These are phyloP conservation scores for Cherax quadricarinatus DNA, from an alignment of 1,140 invertebrate genomes.

Conservation along the genomic window DNA sequence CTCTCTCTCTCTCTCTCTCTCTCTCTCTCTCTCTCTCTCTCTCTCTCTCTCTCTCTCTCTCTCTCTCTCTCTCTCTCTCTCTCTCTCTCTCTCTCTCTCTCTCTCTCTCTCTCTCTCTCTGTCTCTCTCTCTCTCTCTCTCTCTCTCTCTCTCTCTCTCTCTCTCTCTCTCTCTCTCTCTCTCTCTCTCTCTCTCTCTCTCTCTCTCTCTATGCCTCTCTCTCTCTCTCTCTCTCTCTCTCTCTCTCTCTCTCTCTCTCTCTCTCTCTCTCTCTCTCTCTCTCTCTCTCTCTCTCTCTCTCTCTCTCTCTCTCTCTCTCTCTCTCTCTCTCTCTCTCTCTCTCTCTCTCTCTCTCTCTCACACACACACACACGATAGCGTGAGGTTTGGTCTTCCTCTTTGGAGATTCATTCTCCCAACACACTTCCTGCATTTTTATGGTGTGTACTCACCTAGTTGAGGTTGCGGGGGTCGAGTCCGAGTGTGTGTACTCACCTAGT, in stretches of 20 bases:
- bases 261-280: neutral
- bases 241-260: constrained; percentile 3
- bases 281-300: neutral
- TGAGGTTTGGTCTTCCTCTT: too few relatives aligned
- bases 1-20: neutral
- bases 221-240: constrained; percentile 3
- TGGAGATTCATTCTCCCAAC: too few relatives aligned
- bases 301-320: neutral
- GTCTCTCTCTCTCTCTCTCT: neutral
- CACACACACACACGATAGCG: too few relatives aligned
- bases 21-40: constrained; percentile 3
- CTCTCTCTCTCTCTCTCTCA: constrained; percentile 1
- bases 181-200: neutral
- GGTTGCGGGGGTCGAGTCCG: too few relatives aligned
- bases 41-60: constrained; percentile 3
- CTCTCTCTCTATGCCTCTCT: neutral
- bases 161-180: neutral
- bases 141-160: constrained; percentile 3
- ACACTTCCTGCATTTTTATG: too few relatives aligned
- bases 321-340: constrained; percentile 3
- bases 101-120: neutral
- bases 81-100: constrained; percentile 3
- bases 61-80: neutral
- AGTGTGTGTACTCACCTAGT: too few relatives aligned
- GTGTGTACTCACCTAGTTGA: too few relatives aligned